Base-by-base conservation (phyloP, 1,140 invertebrate species). In the Eupristina koningsbergeri region DNA sequence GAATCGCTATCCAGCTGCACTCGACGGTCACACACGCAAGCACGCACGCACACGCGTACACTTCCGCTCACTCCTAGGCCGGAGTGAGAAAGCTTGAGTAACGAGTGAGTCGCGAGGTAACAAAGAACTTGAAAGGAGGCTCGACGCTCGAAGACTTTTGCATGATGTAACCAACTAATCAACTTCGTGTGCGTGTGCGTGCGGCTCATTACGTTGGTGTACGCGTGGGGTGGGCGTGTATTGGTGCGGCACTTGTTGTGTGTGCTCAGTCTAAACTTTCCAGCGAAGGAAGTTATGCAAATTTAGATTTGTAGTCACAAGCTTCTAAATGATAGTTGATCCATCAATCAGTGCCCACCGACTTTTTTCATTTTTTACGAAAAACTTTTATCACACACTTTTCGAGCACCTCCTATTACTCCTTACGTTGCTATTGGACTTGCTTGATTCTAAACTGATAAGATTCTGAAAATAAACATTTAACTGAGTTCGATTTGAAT, bases 151-250 rank as follows among this genome's bases (percentile, higher is more conserved):
- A n/a, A n/a, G n/a, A n/a, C 11, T 41, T 1, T n/a, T 31, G 45
- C 29, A 15, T 83, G 81, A 83, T 83, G 81, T 83, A 83, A 83
- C 31, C n/a, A n/a, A n/a, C n/a, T n/a, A n/a, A n/a, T n/a, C n/a
- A n/a, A n/a, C n/a, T n/a, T n/a, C 53, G 53, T 58, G 5, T 26
- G 5, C 26, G 53, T 13, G 13, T 58, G 26, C 9, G 53, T 15
- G 17, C 17, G 15, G 9, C n/a, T n/a, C 41, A 45, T 45, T 45
- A 45, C 5, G 26, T 3, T 26, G 53, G n/a, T n/a, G n/a, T n/a
- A n/a, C n/a, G n/a, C n/a, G n/a, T n/a, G n/a, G n/a, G n/a, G n/a
- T n/a, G n/a, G n/a, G n/a, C n/a, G n/a, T n/a, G n/a, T n/a, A n/a
- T n/a, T 26, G 47, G 22, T 13, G 53, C 22, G 22, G 19, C 53